Evolutionary conservation across 2,797 vertebrate species (phyloP).

Genomic region (Pseudochaenichthys georgianus): DNA sequence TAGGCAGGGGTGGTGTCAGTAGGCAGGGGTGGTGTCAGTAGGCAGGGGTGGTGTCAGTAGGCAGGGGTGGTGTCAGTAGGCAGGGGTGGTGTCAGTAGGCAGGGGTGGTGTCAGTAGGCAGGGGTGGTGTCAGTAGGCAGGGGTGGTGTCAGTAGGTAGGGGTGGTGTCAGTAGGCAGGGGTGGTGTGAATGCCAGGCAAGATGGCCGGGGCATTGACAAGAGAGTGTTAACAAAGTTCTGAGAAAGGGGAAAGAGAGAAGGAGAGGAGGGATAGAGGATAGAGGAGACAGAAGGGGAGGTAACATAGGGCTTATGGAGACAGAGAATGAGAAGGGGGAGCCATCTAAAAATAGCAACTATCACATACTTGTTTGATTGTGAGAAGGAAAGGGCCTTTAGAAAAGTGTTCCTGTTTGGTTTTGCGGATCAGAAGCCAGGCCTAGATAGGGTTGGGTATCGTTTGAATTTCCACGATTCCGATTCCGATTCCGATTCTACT

Average conservation of each 20-base stretch:
- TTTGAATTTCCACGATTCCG: too few species aligned
- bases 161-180: slow-evolving; percentile 13
- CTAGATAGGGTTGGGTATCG: too few species aligned
- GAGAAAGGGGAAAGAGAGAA: slow-evolving; percentile 6
- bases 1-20: too few species aligned
- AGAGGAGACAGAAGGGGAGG: slow-evolving; percentile 22
- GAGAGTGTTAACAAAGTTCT: slow-evolving; percentile 29
- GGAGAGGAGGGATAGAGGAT: slow-evolving; percentile 1
- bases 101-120: too few species aligned
- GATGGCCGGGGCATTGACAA: slow-evolving; percentile 9
- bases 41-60: too few species aligned
- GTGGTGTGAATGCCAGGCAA: slow-evolving; percentile 24
- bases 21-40: too few species aligned
- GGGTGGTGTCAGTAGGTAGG: neutral
- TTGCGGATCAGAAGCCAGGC: slow-evolving; percentile 6
- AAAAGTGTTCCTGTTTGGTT: slow-evolving; percentile 69
- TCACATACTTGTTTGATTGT: slow-evolving; percentile 84
- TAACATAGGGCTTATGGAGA: slow-evolving; percentile 21
- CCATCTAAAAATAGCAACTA: slow-evolving; percentile 80
- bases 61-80: too few species aligned
- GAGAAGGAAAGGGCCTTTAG: slow-evolving; percentile 74
- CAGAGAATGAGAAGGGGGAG: slow-evolving; percentile 33
- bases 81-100: too few species aligned
- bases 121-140: too few species aligned
- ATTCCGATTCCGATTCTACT: too few species aligned